Percentiles rank a stretch among this genome's conserved stretches.
Conservation (phyloP, 2,113 vertebrate genomes). For the Acinonyx jubatus region DNA sequence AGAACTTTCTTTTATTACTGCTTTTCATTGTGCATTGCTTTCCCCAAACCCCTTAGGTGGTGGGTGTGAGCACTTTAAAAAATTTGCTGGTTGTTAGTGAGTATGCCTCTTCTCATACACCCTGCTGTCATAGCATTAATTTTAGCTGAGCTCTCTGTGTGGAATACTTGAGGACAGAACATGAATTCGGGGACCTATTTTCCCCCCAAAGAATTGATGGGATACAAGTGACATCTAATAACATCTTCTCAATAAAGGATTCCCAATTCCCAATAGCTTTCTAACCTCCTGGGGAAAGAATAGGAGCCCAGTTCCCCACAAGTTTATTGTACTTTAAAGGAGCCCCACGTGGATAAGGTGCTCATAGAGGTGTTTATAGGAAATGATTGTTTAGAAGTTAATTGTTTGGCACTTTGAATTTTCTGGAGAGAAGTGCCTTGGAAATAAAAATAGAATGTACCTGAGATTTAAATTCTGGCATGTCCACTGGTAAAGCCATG, state of each 20-base stretch:
- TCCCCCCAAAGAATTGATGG: not conserved
- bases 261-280: not conserved
- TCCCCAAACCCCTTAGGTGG: not conserved
- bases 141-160: not conserved
- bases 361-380: not conserved
- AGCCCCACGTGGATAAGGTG: not conserved
- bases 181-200: conserved; percentile 7
- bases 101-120: not conserved
- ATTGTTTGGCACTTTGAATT: conserved; percentile 21
- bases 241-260: not conserved
- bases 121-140: not conserved
- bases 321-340: not conserved
- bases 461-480: conserved; percentile 30
- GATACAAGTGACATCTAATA: not conserved
- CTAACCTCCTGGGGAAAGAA: not conserved
- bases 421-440: conserved; percentile 51
- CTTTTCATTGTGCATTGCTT: conserved; percentile 44
- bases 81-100: not conserved
- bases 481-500: not conserved
- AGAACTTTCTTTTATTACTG: conserved; percentile 40
- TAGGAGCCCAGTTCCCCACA: not conserved
- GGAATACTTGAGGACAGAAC: conserved; percentile 5
- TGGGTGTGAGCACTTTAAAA: conserved; percentile 27
- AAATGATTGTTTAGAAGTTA: conserved; percentile 42
- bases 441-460: conserved; percentile 39